A percentile compares a stretch with the other conserved stretches of the same genome.
phyloP scores from a whole-genome alignment of 2,797 vertebrate species.

The Emydoidea blandingii region DNA sequence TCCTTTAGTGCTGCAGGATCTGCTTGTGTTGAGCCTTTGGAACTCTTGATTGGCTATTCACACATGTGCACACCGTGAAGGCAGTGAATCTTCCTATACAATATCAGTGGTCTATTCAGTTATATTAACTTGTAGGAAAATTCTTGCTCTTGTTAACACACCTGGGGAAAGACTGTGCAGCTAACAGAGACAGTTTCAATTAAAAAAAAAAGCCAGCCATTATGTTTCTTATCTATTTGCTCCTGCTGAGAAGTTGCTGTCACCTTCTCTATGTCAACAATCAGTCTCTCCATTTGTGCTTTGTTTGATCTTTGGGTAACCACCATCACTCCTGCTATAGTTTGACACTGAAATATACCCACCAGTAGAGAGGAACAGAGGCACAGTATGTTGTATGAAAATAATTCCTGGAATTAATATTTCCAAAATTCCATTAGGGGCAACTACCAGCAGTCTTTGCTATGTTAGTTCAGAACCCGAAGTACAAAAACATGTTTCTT shows the following conservation, averaged over 20 bases:
- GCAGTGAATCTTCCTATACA: neutral
- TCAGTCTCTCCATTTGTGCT: neutral
- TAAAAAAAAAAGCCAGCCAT: neutral
- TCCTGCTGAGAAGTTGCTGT: neutral
- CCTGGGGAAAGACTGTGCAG: neutral
- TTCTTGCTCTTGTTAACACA: neutral
- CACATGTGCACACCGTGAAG: neutral
- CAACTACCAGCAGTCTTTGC: slow-evolving; percentile 6
- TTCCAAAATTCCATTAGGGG: neutral
- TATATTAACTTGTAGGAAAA: neutral
- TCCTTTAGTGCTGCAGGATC: neutral
- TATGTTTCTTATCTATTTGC: neutral
- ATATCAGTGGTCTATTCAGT: neutral
- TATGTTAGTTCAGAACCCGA: neutral
- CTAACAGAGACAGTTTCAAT: neutral
- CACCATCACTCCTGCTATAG: neutral
- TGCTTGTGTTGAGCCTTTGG: neutral
- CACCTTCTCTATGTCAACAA: neutral
- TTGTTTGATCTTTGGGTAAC: neutral
- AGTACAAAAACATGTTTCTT: slow-evolving; percentile 7
- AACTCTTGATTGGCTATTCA: neutral
- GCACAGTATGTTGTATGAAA: neutral
- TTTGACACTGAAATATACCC: neutral
- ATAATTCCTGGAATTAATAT: neutral
- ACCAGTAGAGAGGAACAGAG: neutral